Evolutionary conservation across 1,140 invertebrate genomes (phyloP), one percentile per base, ranked within the genome.

Genomic region (Adelges cooleyi): DNA sequence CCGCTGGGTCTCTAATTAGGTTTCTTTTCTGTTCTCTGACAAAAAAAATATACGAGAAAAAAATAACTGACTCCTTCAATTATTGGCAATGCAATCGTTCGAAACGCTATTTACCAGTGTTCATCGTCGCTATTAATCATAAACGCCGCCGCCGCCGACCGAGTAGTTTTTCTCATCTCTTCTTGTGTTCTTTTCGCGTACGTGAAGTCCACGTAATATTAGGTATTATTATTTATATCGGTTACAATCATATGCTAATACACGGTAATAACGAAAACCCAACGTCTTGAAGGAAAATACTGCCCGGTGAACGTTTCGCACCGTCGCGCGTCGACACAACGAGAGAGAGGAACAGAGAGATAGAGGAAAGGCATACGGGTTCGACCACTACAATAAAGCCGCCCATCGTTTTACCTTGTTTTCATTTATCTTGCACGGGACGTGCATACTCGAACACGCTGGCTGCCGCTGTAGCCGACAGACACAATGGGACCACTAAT

Each of bases 1-100:
- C 54, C 54, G 54, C 54, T 59, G 54, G 13, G 44, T 59, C 40
- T 59, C 54, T 46, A 59, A 59, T 59, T 59, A 59, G 54, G 23
- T 59, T 59, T 59, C 42, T 59, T 29, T 20, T 17, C 25, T 20
- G 40, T 59, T 42, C 53, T 25, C 38, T 42, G 20, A 3, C 20
- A 33, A 40, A 40, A 40, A 40, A 54, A 54, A 23, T 4, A 48
- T 4, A 40, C 9, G 20, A 56, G n/a, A 11, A 56, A 36, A 38
- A 40, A n/a, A n/a, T n/a, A n/a, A n/a, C n/a, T n/a, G n/a, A 59
- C 40, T 29, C 46, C 54, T 59, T 46, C 54, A 46, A 59, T 11
- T 33, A 33, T 59, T 42, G 36, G 36, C 33, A 42, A 56, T 22
- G 25, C 20, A 53, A 36, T 48, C 13, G 23, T 15, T 44, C 53